A percentile compares a stretch with the other conserved stretches of the same genome.
Conservation (phyloP, 2,797 vertebrate genomes). For the Sylvia borin region DNA sequence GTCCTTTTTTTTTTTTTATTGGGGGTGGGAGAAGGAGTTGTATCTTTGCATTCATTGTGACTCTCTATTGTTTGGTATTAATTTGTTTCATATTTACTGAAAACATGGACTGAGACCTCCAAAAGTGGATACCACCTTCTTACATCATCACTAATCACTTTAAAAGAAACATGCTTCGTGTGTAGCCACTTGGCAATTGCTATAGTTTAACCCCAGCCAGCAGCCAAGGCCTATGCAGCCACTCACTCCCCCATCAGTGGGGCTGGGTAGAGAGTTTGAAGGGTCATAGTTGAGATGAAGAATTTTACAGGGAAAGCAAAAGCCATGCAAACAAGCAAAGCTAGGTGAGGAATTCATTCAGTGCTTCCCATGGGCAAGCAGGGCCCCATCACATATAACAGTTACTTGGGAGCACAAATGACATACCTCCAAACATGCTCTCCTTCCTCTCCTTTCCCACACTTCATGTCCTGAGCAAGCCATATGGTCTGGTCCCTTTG, state of each 20-base stretch:
- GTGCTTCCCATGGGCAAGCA: background rate
- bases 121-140: background rate
- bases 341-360: background rate
- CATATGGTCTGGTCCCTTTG: background rate
- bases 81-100: background rate
- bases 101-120: background rate
- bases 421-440: background rate
- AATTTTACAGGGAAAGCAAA: background rate
- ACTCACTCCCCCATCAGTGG: background rate
- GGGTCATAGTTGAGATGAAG: background rate
- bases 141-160: background rate
- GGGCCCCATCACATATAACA: background rate
- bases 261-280: background rate
- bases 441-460: background rate
- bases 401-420: background rate
- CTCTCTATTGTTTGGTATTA: background rate
- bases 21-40: rapidly evolving
- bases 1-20: background rate
- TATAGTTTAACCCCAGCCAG: background rate
- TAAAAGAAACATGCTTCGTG: background rate
- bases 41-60: background rate
- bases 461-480: background rate
- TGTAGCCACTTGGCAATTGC: background rate
- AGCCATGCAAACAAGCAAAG: background rate
- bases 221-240: background rate